Conservation (phyloP, 2,888 invertebrate genomes). For the Latrodectus elegans region DNA sequence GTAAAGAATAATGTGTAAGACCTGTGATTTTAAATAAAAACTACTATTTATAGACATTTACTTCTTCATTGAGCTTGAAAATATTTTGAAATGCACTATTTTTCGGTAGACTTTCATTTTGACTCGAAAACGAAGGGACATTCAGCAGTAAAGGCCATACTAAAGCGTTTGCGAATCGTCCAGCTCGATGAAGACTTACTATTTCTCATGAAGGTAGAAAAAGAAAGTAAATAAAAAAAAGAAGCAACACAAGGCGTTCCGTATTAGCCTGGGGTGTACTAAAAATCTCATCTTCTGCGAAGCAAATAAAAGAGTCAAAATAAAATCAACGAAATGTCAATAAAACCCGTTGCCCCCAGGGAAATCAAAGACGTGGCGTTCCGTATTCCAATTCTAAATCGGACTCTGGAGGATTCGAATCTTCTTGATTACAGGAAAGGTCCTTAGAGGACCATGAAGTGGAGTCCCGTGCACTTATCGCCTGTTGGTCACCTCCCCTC, state of each 20-base stretch:
- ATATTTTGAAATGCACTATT: no score
- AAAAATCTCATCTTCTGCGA: slow-evolving; percentile 45
- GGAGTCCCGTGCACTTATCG: slow-evolving; percentile 2
- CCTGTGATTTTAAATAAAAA: no score
- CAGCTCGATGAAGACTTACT: not conserved
- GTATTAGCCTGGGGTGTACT: slow-evolving; percentile 29
- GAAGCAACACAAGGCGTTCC: not conserved
- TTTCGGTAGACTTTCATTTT: no score
- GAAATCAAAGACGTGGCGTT: slow-evolving; percentile 48
- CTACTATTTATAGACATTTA: no score
- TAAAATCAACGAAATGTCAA: slow-evolving; percentile 35
- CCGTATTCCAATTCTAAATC: slow-evolving; percentile 51
- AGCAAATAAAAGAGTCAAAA: slow-evolving; percentile 34
- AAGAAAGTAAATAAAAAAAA: not conserved
- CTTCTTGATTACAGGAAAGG: slow-evolving; percentile 43
- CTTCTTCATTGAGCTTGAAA: no score
- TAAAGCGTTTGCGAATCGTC: no score
- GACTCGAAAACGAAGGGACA: no score
- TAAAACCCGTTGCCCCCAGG: slow-evolving; percentile 48
- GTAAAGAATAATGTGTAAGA: no score
- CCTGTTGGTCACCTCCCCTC: slow-evolving; percentile 17
- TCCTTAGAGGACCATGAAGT: slow-evolving; percentile 32
- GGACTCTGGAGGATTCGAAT: slow-evolving; percentile 38
- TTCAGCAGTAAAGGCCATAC: no score
- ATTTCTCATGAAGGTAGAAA: not conserved